Base-by-base conservation (phyloP, 2,888 invertebrate species). In the Malthinus flaveolus region DNA sequence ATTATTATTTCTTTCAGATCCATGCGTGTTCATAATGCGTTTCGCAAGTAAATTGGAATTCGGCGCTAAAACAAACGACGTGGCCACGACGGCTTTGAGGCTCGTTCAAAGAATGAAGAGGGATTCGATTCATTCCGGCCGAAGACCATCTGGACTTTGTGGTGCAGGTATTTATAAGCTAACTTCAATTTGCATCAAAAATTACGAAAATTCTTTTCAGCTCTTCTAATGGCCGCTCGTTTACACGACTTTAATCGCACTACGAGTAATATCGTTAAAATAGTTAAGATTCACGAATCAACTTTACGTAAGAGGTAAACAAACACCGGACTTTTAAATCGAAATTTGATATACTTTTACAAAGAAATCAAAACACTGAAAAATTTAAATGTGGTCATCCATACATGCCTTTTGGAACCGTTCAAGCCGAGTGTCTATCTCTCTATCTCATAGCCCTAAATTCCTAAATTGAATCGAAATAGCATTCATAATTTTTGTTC, bases 21-120 rank as follows among this genome's bases (percentile, higher is more conserved):
- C 98, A 0, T 97, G 96, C 75, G 79, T 98, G 51, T 98, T 97
- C 76, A 93, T 99, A 52, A 85, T 96, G 73, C 87, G 99, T 53
- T 99, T 97, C 79, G 95, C 97, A 31, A 90, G 94, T 62, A 91
- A 93, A 73, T 81, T 99, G 53, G 92, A 97, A 75, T 91, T 97
- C 74, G 95, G 90, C 0, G 88, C 90, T 1, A 95, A 95, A 79
- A 92, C 93, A 8, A 95, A 97, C 72, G 95, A 95, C 75, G 97
- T 99, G 4, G 91, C 93, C 53, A 93, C 91, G 85, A 96, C 98
- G 1, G 98, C 98, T 0, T 82, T 95, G 56, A 85, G 98, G 54
- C 83, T 99, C 59, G 95, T 98, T 13, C 92, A 95, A 79, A 84
- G 99, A 69, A 99, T 99, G 99, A 98, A 97, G 79, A 86, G 94